A percentile compares a stretch with the other conserved stretches of the same genome.
Evolutionary conservation across 2,888 invertebrate species (phyloP).

Genomic region (Drosophila quasianomalipes): DNA sequence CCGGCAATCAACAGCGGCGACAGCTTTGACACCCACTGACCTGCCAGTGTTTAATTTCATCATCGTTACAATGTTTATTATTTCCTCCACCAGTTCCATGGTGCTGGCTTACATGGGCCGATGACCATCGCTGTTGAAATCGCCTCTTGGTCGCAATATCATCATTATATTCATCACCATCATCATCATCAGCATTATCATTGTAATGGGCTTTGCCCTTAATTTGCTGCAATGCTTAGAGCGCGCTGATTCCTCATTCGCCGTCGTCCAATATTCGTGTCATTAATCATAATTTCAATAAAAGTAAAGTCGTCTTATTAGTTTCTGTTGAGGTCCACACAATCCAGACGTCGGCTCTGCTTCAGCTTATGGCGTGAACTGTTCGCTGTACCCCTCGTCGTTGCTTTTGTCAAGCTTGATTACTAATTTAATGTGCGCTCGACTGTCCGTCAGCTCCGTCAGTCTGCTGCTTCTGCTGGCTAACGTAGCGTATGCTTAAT

Average conservation of each 20-base stretch:
- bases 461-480: constrained; percentile 25
- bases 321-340: constrained; percentile 30
- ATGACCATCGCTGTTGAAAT: constrained; percentile 26
- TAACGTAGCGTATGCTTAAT: constrained; percentile 66
- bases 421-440: constrained; percentile 64
- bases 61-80: constrained; percentile 20
- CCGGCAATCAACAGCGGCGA: constrained; percentile 35
- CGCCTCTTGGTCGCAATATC: constrained; percentile 22
- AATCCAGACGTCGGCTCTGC: constrained; percentile 25
- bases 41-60: constrained; percentile 42
- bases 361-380: constrained; percentile 39
- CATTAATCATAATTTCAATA: constrained; percentile 83
- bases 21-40: constrained; percentile 39
- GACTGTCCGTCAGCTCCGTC: constrained; percentile 12
- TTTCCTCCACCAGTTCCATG: constrained; percentile 28
- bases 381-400: constrained; percentile 20
- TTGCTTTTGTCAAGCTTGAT: constrained; percentile 66
- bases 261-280: constrained; percentile 62
- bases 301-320: constrained; percentile 74
- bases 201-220: constrained; percentile 47
- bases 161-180: constrained; percentile 17
- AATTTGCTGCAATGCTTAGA: constrained; percentile 45
- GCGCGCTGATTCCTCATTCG: constrained; percentile 46
- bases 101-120: constrained; percentile 12
- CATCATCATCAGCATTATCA: constrained; percentile 31